These are phyloP conservation scores for Electrona antarctica DNA, from an alignment of 2,113 vertebrate genomes.

Conservation along the genomic window DNA sequence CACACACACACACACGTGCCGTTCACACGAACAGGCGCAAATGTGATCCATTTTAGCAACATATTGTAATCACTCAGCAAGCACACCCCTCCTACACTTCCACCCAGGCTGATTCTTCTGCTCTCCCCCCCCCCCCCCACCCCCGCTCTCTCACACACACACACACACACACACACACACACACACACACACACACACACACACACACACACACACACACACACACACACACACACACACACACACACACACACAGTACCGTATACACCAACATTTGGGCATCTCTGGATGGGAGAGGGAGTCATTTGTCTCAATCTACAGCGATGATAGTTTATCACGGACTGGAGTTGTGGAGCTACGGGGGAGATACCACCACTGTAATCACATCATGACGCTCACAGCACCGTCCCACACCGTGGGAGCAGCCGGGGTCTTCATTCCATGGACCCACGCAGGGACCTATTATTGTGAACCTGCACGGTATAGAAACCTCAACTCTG, in stretches of 20 bases:
- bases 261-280: slow-evolving; percentile 50
- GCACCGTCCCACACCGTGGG: no score
- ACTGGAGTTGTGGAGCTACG: slow-evolving; percentile 50
- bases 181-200: slow-evolving; percentile 4
- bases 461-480: no score
- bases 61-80: slow-evolving; percentile 31
- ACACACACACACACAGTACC: slow-evolving; percentile 26
- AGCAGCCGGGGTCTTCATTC: no score
- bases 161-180: slow-evolving; percentile 5
- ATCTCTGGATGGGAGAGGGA: slow-evolving; percentile 45
- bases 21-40: slow-evolving; percentile 7
- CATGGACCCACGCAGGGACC: no score
- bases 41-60: slow-evolving; percentile 43
- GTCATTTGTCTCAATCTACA: slow-evolving; percentile 71
- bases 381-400: slow-evolving; percentile 54
- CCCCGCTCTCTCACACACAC: background rate
- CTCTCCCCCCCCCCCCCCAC: background rate
- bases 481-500: no score
- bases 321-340: slow-evolving; percentile 70
- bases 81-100: slow-evolving; percentile 17
- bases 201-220: slow-evolving; percentile 4
- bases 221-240: background rate
- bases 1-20: slow-evolving; percentile 13
- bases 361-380: slow-evolving; percentile 55
- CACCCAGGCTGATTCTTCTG: slow-evolving; percentile 2